Evolutionary conservation across 2,888 invertebrate genomes (phyloP).

Genomic region (Mythimna vitellina): DNA sequence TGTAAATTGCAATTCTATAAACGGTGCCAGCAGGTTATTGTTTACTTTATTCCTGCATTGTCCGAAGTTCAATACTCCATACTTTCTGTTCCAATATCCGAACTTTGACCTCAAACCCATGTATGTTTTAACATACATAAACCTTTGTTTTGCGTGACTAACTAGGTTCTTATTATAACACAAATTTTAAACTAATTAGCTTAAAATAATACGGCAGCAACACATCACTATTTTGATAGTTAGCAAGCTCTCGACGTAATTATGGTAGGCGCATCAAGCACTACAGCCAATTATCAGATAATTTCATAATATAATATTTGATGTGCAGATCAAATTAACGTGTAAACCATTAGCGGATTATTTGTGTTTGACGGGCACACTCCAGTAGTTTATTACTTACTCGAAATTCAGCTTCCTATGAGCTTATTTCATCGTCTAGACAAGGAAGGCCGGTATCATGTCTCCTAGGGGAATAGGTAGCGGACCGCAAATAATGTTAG

Average conservation of each 20-base stretch:
- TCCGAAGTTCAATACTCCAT: conserved; percentile 44
- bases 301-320: conserved; percentile 35
- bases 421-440: conserved; percentile 79
- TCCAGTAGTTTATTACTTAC: conserved; percentile 37
- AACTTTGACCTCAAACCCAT: conserved; percentile 50
- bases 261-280: conserved; percentile 8
- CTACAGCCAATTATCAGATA: conserved; percentile 34
- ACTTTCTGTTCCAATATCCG: conserved; percentile 45
- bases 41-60: conserved; percentile 46
- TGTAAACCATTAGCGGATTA: conserved; percentile 58
- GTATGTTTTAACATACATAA: conserved; percentile 37
- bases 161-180: conserved; percentile 8
- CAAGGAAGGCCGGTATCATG: conserved; percentile 78
- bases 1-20: conserved; percentile 48
- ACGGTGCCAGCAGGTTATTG: conserved; percentile 51
- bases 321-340: conserved; percentile 30
- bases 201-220: conserved; percentile 13
- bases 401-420: conserved; percentile 40
- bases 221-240: conserved; percentile 28
- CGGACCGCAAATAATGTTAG: conserved; percentile 86
- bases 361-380: conserved; percentile 8
- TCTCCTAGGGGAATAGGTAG: conserved; percentile 81
- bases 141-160: conserved; percentile 35
- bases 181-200: conserved; percentile 28
- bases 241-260: conserved; percentile 22